Evolutionary conservation across 1,140 invertebrate species (phyloP), one percentile per base, ranked within the genome.

Genomic region (Achroia grisella): DNA sequence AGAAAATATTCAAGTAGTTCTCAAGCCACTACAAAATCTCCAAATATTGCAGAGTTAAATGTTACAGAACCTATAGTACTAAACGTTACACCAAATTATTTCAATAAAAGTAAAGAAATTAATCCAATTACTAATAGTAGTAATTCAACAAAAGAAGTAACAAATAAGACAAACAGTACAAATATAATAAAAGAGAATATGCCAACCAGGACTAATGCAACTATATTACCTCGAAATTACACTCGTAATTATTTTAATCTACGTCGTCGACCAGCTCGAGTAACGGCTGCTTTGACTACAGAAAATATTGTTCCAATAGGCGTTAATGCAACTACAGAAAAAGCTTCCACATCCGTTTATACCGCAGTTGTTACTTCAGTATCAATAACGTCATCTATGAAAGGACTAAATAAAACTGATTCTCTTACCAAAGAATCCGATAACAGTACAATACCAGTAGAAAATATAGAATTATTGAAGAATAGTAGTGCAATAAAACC

Each of bases 281-380:
- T 78, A 11, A 71, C 71, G 30, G 49, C 64, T 15, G 17, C 61
- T 36, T 51, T 64, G 6, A 86, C 62, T 48, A 79, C 70, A 40
- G 77, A 79, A 72, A 73, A 52, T 53, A 30, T 30, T 9, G 28
- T 62, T 23, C 12, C 42, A 10, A 43, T 56, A 40, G 29, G 52
- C 35, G 33, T 63, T 33, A 80, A 71, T 48, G 43, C 66, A 8
- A 81, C 77, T 31, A 83, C 78, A 29, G 78, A 81, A 59, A 82
- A 83, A 48, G 56, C 61, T 4, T 67, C 80, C 8, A 85, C 84
- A 11, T 77, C 86, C 30, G 76, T 87, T 9, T 87, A 86, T 40
- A 87, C 86, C 10, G 85, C 85, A 1, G 85, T 87, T 28, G 86
- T 87, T 0, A 87, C 86, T 32, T 87, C 86, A 12, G 83, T 87